phyloP scores from a whole-genome alignment of 2,797 vertebrate genomes.

The Austrolebias charrua region DNA sequence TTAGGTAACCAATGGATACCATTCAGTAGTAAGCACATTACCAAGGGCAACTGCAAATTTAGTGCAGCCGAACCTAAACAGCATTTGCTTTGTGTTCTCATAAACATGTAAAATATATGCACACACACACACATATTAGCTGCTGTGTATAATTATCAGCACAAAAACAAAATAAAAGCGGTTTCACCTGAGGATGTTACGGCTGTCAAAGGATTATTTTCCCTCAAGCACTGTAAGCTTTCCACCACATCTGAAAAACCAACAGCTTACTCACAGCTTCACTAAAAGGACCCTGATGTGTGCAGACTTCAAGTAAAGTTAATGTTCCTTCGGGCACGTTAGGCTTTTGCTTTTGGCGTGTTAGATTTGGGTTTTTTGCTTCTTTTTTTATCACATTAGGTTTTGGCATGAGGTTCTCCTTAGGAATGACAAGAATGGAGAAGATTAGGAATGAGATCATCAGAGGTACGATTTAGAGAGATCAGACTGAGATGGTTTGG shows the following conservation, averaged over 20 bases:
- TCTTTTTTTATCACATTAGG: no score
- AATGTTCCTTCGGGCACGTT: not conserved
- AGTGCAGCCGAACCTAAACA: conserved; percentile 21
- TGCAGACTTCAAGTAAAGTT: not conserved
- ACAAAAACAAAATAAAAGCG: conserved; percentile 2
- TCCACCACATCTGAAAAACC: not conserved
- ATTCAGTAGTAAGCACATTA: conserved; percentile 42
- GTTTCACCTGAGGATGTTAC: not conserved
- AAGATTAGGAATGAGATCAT: no score
- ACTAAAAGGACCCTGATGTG: not conserved
- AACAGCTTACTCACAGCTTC: not conserved
- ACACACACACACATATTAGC: not conserved
- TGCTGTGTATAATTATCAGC: conserved; percentile 20
- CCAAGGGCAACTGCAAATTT: conserved; percentile 50
- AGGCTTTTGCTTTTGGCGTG: no score
- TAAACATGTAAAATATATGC: not conserved
- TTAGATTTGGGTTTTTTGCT: no score
- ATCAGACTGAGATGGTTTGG: no score
- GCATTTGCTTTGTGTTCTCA: conserved; percentile 8
- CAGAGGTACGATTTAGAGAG: no score
- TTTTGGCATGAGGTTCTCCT: no score
- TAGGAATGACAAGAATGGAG: no score
- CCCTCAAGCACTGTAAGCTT: not conserved
- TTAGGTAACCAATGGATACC: conserved; percentile 61
- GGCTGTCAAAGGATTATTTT: conserved; percentile 8